A percentile compares a stretch with the other conserved stretches of the same genome.
These are phyloP conservation scores for Drosophila elegans DNA, from an alignment of 1,140 invertebrate genomes.

Conservation along the genomic window DNA sequence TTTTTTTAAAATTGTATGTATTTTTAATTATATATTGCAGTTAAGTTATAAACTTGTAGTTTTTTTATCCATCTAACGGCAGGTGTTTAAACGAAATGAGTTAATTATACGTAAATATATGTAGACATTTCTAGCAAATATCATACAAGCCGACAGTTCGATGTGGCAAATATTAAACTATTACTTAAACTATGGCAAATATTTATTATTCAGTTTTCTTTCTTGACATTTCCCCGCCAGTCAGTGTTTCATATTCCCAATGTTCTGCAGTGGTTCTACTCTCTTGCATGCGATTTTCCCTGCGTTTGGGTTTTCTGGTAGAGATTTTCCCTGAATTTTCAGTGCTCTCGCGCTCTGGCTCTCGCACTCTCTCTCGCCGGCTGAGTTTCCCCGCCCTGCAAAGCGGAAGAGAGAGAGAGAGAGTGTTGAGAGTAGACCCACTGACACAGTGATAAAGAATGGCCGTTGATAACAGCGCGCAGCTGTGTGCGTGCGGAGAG, in stretches of 20 bases:
- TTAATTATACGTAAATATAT: slow-evolving; percentile 6
- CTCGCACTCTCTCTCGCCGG: neutral
- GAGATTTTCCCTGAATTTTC: slow-evolving; percentile 7
- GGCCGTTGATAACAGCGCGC: slow-evolving; percentile 66
- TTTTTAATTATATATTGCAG: too few relatives aligned
- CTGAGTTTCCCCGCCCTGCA: slow-evolving; percentile 41
- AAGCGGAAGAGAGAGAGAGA: slow-evolving; percentile 2
- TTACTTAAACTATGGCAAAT: slow-evolving; percentile 16
- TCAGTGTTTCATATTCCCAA: slow-evolving; percentile 9
- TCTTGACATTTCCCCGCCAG: slow-evolving; percentile 18
- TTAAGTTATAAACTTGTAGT: neutral
- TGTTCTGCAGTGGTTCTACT: neutral
- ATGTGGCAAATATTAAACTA: slow-evolving; percentile 20
- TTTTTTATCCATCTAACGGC: neutral
- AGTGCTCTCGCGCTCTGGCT: too few relatives aligned
- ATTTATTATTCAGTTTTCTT: slow-evolving; percentile 14
- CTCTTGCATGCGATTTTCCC: slow-evolving; percentile 41
- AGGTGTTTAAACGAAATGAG: neutral
- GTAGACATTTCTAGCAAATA: slow-evolving; percentile 2
- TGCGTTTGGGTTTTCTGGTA: neutral
- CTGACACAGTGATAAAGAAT: slow-evolving; percentile 73
- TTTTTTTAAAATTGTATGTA: too few relatives aligned
- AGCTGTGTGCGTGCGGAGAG: slow-evolving; percentile 47
- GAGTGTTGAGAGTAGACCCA: slow-evolving; percentile 54
- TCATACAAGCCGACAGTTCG: slow-evolving; percentile 3